A percentile compares a stretch with the other conserved stretches of the same genome.
Evolutionary conservation across 1,140 invertebrate genomes (phyloP).

Genomic region (Drosophila rhopaloa): DNA sequence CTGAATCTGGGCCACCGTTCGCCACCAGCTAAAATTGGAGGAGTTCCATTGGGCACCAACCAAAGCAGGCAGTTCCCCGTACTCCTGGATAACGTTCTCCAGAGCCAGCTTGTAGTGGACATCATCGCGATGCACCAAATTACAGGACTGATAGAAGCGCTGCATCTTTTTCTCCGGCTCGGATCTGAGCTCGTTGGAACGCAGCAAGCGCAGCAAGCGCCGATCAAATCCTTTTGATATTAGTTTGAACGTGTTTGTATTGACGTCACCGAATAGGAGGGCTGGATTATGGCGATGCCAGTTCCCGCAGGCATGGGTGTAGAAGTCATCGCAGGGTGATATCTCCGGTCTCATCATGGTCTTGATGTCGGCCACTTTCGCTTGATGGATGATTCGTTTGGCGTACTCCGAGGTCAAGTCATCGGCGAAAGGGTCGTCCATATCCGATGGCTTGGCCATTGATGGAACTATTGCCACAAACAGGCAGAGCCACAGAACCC

Average conservation of each 20-base stretch:
- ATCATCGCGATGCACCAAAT: conserved; percentile 32
- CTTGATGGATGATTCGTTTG: conserved; percentile 44
- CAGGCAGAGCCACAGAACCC: conserved; percentile 10
- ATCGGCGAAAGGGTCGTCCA: conserved; percentile 18
- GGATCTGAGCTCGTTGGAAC: conserved; percentile 17
- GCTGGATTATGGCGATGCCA: conserved; percentile 86
- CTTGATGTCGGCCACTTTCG: conserved; percentile 71
- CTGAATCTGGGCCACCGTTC: conserved; percentile 55
- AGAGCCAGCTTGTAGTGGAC: conserved; percentile 51
- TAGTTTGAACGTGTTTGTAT: conserved; percentile 62
- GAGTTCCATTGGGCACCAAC: conserved; percentile 40
- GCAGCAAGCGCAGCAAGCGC: conserved; percentile 38
- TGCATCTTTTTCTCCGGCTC: conserved; percentile 60
- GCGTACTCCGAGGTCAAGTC: conserved; percentile 57
- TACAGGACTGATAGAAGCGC: conserved; percentile 61
- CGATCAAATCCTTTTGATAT: conserved; percentile 60
- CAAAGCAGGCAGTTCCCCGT: conserved; percentile 47
- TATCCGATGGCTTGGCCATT: conserved; percentile 8
- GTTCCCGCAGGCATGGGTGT: conserved; percentile 88
- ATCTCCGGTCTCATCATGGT: conserved; percentile 84
- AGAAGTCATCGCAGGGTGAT: conserved; percentile 88
- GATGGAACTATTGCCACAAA: neutral
- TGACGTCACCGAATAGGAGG: conserved; percentile 33
- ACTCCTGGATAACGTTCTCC: conserved; percentile 53
- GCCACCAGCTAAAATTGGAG: conserved; percentile 67